Percentiles rank a stretch among this genome's conserved stretches.
These are phyloP conservation scores for Tetropium fuscum DNA, from an alignment of 2,888 invertebrate genomes.

Conservation along the genomic window DNA sequence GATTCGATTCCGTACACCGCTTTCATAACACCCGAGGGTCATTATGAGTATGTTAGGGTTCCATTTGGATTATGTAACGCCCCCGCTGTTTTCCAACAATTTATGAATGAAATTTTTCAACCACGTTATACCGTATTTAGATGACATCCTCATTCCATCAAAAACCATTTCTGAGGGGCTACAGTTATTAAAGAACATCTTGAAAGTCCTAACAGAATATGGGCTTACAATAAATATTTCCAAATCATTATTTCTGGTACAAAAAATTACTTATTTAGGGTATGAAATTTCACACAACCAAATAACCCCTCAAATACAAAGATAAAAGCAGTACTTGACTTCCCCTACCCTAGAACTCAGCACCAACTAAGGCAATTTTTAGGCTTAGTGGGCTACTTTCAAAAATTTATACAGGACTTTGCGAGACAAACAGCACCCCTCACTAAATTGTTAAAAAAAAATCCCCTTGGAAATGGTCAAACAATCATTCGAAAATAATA, in stretches of 20 bases:
- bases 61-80: not conserved
- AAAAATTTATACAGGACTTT: not conserved
- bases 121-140: conserved; percentile 26
- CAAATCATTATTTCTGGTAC: not conserved
- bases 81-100: conserved; percentile 37
- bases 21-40: conserved; percentile 1
- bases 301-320: not conserved
- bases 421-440: not conserved
- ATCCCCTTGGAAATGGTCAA: conserved; percentile 17
- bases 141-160: conserved; percentile 29
- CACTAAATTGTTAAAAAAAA: conserved; percentile 29
- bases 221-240: not conserved
- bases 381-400: too few relatives aligned
- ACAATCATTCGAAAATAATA: conserved; percentile 14
- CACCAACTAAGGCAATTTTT: too few relatives aligned
- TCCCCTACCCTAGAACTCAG: too few relatives aligned
- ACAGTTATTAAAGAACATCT: not conserved
- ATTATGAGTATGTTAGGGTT: not conserved
- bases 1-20: conserved; percentile 45
- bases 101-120: conserved; percentile 25
- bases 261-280: not conserved
- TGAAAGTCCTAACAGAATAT: not conserved
- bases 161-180: conserved; percentile 26
- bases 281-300: conserved; percentile 6
- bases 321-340: too few relatives aligned